phyloP scores from a whole-genome alignment of 1,140 invertebrate species.

The Brachionus plicatilis region DNA sequence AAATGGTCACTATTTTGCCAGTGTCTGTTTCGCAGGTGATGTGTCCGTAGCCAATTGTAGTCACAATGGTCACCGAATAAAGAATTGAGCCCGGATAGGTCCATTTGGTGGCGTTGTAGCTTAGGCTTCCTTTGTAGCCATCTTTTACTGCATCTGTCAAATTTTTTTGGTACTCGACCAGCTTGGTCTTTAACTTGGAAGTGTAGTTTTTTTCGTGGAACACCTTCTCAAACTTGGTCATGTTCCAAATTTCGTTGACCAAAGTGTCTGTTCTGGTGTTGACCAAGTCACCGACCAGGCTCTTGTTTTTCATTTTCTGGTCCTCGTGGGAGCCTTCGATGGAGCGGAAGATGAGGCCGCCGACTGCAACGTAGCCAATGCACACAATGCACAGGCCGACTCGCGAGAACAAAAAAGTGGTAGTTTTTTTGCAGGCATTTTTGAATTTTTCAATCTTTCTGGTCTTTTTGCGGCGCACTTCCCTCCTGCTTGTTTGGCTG shows the following conservation, averaged over 20 bases:
- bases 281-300: constrained; percentile 56
- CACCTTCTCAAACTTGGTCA: constrained; percentile 76
- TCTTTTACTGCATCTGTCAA: constrained; percentile 23
- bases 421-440: constrained; percentile 65
- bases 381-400: constrained; percentile 84
- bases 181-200: constrained; percentile 45
- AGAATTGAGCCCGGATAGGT: constrained; percentile 71
- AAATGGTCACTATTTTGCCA: constrained; percentile 87
- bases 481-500: neutral
- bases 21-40: constrained; percentile 67
- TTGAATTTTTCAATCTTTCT: constrained; percentile 21
- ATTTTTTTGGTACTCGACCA: constrained; percentile 34
- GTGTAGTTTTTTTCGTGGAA: constrained; percentile 92
- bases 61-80: constrained; percentile 75
- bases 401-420: constrained; percentile 89
- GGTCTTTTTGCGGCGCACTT: neutral
- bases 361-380: constrained; percentile 82
- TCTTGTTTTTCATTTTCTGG: constrained; percentile 42
- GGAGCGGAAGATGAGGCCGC: constrained; percentile 83
- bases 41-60: constrained; percentile 64
- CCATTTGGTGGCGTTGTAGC: constrained; percentile 62
- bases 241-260: constrained; percentile 71
- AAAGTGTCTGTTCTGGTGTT: constrained; percentile 47
- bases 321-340: constrained; percentile 71
- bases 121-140: constrained; percentile 60